Evolutionary conservation across 53 echinoderm and acorn worm genomes (phyloP).

Genomic region (Crossaster papposus): DNA sequence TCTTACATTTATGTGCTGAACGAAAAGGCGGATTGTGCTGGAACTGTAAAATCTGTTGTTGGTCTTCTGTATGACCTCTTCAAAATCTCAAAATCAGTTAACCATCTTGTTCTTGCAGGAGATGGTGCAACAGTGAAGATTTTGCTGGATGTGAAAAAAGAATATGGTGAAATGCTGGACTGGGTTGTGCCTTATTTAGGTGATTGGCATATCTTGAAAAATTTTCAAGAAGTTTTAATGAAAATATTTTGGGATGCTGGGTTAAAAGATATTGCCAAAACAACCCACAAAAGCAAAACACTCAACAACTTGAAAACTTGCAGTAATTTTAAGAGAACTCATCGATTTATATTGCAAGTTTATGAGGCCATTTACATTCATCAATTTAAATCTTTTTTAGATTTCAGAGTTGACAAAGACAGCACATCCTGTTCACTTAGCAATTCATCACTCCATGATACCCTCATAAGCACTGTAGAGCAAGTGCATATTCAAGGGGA

Average conservation of each 20-base stretch:
- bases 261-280: constrained; percentile 72
- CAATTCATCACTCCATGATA: constrained; percentile 39
- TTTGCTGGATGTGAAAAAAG: constrained; percentile 51
- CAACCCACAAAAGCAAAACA: constrained; percentile 54
- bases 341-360: constrained; percentile 64
- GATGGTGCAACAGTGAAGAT: constrained; percentile 67
- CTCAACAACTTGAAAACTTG: constrained; percentile 37
- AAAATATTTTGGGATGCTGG: constrained; percentile 84
- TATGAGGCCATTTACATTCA: constrained; percentile 42
- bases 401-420: too few species aligned
- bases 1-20: constrained; percentile 60
- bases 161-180: constrained; percentile 66
- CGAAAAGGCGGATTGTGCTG: constrained; percentile 55
- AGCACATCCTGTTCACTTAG: background rate
- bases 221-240: constrained; percentile 71
- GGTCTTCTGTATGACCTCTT: constrained; percentile 53
- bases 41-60: constrained; percentile 52
- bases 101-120: constrained; percentile 70
- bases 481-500: constrained; percentile 30
- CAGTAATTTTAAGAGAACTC: constrained; percentile 65
- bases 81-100: constrained; percentile 18
- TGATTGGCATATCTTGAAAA: constrained; percentile 81
- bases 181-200: constrained; percentile 75
- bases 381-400: too few species aligned
- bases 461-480: constrained; percentile 29